These are phyloP conservation scores for Pempheris klunzingeri DNA, from an alignment of 2,797 vertebrate genomes.

Conservation along the genomic window DNA sequence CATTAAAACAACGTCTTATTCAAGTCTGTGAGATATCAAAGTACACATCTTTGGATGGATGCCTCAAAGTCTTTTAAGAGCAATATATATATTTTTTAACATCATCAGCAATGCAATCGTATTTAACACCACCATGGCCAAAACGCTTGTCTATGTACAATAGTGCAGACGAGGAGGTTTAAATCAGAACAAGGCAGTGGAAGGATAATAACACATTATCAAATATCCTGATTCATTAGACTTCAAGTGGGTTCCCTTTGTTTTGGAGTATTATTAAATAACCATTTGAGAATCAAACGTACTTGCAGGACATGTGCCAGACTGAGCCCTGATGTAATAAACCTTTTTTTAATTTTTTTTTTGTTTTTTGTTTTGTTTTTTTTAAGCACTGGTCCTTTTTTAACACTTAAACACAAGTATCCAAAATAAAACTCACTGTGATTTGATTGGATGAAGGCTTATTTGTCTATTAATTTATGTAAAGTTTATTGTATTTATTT, in stretches of 20 bases:
- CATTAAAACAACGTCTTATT: constrained; percentile 80
- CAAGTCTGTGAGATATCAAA: constrained; percentile 85
- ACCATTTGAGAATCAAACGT: constrained; percentile 25
- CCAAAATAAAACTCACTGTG: constrained; percentile 22
- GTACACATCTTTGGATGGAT: constrained; percentile 87
- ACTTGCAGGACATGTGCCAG: constrained; percentile 39
- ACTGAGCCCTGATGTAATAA: constrained; percentile 10
- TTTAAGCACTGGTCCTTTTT: background rate
- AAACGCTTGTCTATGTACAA: constrained; percentile 83
- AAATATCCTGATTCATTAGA: constrained; percentile 54
- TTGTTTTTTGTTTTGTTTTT: background rate
- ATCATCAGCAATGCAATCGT: constrained; percentile 72
- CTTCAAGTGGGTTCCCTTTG: constrained; percentile 56
- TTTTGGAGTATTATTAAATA: constrained; percentile 44
- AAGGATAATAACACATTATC: constrained; percentile 61
- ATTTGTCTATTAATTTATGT: constrained; percentile 4
- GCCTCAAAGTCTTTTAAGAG: constrained; percentile 77
- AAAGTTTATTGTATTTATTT: background rate
- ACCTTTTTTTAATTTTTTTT: constrained; percentile 2
- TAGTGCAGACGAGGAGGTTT: constrained; percentile 83
- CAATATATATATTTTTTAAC: constrained; percentile 63
- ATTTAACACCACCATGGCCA: constrained; percentile 78
- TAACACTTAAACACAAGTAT: constrained; percentile 22
- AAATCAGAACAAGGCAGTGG: constrained; percentile 77
- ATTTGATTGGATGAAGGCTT: constrained; percentile 16